These are phyloP conservation scores for Heterotilapia buettikoferi DNA, from an alignment of 2,113 vertebrate genomes.

Conservation along the genomic window DNA sequence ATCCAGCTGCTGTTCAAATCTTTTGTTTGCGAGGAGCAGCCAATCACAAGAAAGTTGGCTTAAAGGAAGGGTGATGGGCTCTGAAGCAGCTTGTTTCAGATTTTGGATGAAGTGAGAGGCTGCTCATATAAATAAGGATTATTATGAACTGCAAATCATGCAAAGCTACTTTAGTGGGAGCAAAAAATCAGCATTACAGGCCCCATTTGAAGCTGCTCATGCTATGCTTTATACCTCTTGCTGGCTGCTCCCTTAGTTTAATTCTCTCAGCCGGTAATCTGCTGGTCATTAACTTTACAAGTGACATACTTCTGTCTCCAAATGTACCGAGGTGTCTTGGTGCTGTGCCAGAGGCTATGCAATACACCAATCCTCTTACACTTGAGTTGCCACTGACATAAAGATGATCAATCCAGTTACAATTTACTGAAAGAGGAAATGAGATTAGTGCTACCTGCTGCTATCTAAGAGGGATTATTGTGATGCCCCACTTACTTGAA, in stretches of 20 bases:
- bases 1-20: background rate
- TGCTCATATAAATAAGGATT: background rate
- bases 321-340: background rate
- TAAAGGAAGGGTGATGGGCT: background rate
- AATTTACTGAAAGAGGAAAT: slow-evolving; percentile 18
- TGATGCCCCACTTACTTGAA: background rate
- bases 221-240: background rate
- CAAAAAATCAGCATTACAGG: background rate
- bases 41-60: background rate
- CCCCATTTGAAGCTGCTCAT: background rate
- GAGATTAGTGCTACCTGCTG: background rate
- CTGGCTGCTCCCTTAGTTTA: background rate
- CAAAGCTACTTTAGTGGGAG: background rate
- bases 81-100: background rate
- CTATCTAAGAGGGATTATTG: background rate
- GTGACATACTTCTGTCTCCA: background rate
- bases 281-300: background rate
- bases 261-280: background rate
- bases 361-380: slow-evolving; percentile 35
- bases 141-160: background rate
- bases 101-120: background rate
- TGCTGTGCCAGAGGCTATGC: background rate
- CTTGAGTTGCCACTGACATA: background rate
- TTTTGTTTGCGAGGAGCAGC: background rate
- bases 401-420: slow-evolving; percentile 18